phyloP scores from a whole-genome alignment of 2,113 vertebrate species.

The Conger conger region DNA sequence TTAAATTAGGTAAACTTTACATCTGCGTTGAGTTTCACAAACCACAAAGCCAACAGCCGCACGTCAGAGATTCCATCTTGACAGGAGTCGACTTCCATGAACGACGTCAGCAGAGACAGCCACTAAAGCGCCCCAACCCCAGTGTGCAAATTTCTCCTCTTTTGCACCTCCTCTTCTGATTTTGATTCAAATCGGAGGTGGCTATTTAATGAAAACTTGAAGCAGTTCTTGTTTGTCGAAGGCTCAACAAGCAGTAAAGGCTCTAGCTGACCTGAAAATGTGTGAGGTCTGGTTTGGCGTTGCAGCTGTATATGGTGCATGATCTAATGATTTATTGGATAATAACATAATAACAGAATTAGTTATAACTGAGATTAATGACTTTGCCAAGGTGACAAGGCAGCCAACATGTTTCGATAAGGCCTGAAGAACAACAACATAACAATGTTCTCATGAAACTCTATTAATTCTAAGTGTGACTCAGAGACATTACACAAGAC shows the following conservation, averaged over 20 bases:
- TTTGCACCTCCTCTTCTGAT: background rate
- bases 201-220: too few relatives aligned
- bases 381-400: too few relatives aligned
- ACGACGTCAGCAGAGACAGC: background rate
- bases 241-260: background rate
- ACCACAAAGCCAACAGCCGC: background rate
- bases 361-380: too few relatives aligned
- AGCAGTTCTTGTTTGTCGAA: background rate
- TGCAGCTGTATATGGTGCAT: background rate
- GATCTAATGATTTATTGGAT: too few relatives aligned
- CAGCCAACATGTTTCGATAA: too few relatives aligned
- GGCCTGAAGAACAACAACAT: too few relatives aligned
- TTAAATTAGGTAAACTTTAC: background rate
- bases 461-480: too few relatives aligned
- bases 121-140: background rate
- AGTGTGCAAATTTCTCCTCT: background rate
- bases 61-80: background rate
- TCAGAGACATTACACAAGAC: too few relatives aligned
- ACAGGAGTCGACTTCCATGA: background rate
- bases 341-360: too few relatives aligned
- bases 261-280: background rate
- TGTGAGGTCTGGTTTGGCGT: background rate
- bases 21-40: background rate
- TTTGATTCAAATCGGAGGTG: too few relatives aligned
- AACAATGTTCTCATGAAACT: too few relatives aligned